phyloP scores from a whole-genome alignment of 2,888 invertebrate genomes.

The Cataglyphis rosenhaueri region DNA sequence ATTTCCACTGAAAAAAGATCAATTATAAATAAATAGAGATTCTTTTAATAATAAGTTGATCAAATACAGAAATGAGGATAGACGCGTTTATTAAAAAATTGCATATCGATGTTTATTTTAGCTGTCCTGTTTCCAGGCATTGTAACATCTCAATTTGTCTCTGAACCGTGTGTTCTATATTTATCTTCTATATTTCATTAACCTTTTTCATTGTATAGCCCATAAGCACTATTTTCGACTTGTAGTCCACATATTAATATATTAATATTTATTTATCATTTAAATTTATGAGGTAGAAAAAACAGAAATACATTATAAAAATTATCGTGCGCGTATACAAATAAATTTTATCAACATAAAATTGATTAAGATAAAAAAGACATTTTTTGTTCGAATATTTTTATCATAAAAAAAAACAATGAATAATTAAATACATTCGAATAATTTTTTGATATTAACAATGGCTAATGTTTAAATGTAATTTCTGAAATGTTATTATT shows the following conservation, averaged over 20 bases:
- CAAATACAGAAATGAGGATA: background rate
- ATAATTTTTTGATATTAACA: constrained; percentile 14
- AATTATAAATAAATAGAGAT: background rate
- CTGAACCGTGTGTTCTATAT: background rate
- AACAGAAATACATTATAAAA: constrained; percentile 3
- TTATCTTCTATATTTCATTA: background rate
- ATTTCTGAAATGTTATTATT: background rate
- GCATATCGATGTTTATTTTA: background rate
- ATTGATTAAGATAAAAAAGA: background rate
- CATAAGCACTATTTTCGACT: background rate
- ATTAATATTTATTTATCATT: constrained; percentile 35
- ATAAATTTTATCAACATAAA: constrained; percentile 4
- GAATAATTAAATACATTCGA: constrained; percentile 4
- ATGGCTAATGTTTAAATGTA: constrained; percentile 3
- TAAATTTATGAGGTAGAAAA: background rate
- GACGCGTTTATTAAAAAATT: background rate
- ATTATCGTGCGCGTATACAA: background rate
- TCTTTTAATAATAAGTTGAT: background rate
- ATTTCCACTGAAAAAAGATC: background rate
- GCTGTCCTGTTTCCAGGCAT: background rate
- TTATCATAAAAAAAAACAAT: background rate
- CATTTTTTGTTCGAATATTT: background rate
- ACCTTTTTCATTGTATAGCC: background rate
- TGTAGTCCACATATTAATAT: constrained; percentile 33
- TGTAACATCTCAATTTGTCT: background rate